Evolutionary conservation across 2,888 invertebrate species (phyloP).

Genomic region (Chironomus tentans): DNA sequence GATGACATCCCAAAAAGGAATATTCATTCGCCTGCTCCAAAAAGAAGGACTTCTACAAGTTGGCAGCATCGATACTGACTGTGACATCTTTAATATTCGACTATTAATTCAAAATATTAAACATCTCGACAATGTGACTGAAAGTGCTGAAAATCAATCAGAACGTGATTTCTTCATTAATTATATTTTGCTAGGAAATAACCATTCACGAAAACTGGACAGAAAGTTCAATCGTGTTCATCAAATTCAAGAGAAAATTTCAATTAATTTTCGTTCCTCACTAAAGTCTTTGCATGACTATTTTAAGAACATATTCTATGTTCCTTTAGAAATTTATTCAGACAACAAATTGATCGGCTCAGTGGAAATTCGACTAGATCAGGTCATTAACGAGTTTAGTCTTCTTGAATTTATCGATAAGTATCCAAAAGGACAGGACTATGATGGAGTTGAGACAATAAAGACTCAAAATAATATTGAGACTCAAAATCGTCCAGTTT

Average conservation of each 20-base stretch:
- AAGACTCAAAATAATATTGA: neutral
- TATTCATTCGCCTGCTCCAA: conserved; percentile 37
- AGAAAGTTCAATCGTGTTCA: conserved; percentile 36
- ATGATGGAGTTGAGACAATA: neutral
- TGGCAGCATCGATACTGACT: conserved; percentile 36
- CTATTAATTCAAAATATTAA: conserved; percentile 35
- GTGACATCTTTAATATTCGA: conserved; percentile 37
- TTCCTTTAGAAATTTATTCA: conserved; percentile 42
- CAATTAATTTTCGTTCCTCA: conserved; percentile 44
- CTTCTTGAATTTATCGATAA: conserved; percentile 32
- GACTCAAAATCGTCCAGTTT: neutral
- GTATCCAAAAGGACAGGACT: neutral
- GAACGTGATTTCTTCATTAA: neutral
- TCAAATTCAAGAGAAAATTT: conserved; percentile 42
- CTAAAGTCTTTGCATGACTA: conserved; percentile 41
- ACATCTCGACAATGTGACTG: conserved; percentile 31
- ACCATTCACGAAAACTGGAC: conserved; percentile 30
- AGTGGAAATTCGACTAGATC: conserved; percentile 34
- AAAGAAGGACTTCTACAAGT: conserved; percentile 39
- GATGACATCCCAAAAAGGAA: conserved; percentile 37
- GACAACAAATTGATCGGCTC: conserved; percentile 39
- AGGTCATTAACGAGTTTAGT: conserved; percentile 32
- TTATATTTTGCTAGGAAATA: conserved; percentile 10
- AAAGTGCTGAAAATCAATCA: neutral
- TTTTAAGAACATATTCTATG: conserved; percentile 41